These are phyloP conservation scores for Leptoteleia sp. DNA, from an alignment of 1,140 invertebrate genomes.

Conservation along the genomic window DNA sequence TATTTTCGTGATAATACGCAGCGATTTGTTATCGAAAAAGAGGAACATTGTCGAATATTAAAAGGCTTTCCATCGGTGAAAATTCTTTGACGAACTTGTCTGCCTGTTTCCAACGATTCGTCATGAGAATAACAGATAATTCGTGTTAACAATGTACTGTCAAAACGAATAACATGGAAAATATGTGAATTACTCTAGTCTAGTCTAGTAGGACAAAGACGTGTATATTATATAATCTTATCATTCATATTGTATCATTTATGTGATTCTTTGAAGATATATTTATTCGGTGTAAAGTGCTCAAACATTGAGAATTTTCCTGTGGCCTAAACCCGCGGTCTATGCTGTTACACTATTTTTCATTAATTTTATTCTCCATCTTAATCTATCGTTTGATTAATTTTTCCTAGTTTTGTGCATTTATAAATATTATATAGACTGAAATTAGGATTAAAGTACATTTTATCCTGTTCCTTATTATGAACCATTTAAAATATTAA, in stretches of 20 bases:
- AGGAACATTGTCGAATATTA: constrained; percentile 19
- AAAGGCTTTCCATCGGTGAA: constrained; percentile 19
- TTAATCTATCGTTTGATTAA: too few relatives aligned
- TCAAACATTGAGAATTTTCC: too few relatives aligned
- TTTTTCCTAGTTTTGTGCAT: too few relatives aligned
- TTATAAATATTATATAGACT: too few relatives aligned
- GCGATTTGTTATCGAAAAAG: constrained; percentile 42
- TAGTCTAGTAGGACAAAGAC: not conserved
- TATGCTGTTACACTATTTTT: too few relatives aligned
- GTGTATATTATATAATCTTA: not conserved
- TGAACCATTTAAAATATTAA: too few relatives aligned
- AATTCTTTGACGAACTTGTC: constrained; percentile 19
- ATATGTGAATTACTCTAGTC: constrained; percentile 8
- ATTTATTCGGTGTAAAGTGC: too few relatives aligned
- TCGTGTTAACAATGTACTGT: constrained; percentile 35
- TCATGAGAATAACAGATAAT: constrained; percentile 18
- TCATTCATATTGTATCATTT: constrained; percentile 5
- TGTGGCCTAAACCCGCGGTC: too few relatives aligned
- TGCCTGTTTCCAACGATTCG: constrained; percentile 28
- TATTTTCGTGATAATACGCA: constrained; percentile 51
- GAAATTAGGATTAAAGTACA: too few relatives aligned
- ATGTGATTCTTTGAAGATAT: not conserved
- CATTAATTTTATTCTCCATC: too few relatives aligned
- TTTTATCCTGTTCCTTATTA: too few relatives aligned
- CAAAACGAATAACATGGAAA: constrained; percentile 16